These are phyloP conservation scores for Onthophagus sagittarius DNA, from an alignment of 2,888 invertebrate genomes.

Conservation along the genomic window DNA sequence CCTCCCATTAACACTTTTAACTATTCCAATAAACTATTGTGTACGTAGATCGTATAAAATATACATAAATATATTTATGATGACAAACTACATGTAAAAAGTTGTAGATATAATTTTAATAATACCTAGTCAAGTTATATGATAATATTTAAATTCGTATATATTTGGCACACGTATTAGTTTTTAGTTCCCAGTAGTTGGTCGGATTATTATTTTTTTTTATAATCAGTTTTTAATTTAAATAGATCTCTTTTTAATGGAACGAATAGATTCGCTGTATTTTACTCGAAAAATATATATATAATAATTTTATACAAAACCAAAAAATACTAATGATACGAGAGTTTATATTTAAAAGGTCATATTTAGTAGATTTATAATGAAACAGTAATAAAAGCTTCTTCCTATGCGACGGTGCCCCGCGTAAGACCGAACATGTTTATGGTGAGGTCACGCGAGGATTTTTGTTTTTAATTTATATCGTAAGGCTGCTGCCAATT, in stretches of 20 bases:
- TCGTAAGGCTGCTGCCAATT: conserved; percentile 44
- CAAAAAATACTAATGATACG: conserved; percentile 21
- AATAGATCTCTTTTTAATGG: background rate
- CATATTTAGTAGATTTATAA: conserved; percentile 30
- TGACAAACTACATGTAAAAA: conserved; percentile 32
- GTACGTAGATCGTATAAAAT: conserved; percentile 31
- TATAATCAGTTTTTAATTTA: conserved; percentile 3
- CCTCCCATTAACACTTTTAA: conserved; percentile 28
- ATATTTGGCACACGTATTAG: conserved; percentile 28
- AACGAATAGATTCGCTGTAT: conserved; percentile 8
- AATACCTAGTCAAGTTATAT: conserved; percentile 29
- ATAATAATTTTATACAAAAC: conserved; percentile 17
- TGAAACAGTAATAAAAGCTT: conserved; percentile 37
- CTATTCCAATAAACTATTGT: conserved; percentile 33
- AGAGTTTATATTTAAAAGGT: conserved; percentile 23
- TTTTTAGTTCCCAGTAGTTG: conserved; percentile 7
- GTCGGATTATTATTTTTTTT: conserved; percentile 3
- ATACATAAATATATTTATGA: conserved; percentile 29
- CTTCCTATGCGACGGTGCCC: conserved; percentile 42
- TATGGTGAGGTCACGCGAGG: conserved; percentile 20
- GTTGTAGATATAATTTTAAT: conserved; percentile 37
- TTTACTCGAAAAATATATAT: conserved; percentile 9
- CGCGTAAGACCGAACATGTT: conserved; percentile 31
- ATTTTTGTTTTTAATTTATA: conserved; percentile 35
- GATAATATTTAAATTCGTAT: conserved; percentile 30